Base-by-base conservation (phyloP, 2,797 vertebrate genomes). In the Cygnus olor region DNA sequence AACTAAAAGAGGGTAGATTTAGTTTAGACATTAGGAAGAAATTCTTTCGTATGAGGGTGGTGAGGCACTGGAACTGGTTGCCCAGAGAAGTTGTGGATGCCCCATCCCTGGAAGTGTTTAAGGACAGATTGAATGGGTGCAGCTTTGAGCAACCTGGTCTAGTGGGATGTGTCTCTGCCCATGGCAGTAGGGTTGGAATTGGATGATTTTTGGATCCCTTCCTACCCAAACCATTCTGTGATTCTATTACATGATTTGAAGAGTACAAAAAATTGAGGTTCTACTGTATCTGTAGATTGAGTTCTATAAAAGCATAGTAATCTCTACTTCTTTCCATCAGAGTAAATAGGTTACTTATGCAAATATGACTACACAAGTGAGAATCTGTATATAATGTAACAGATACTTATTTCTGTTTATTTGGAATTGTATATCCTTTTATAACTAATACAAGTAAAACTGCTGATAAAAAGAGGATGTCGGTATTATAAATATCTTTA, bases 401-500 rank as follows among this genome's bases (percentile, higher is more conserved):
- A 63, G 22, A 56, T 38, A 68, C 1, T 45, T 88, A 85, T 82
- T 89, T 47, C 78, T 30, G 1, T 89, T 88, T 94, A 69, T 88
- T 85, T 90, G 53, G 24, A n/a, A 54, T 38, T 65, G 19, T 76
- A 56, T 42, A 45, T 14, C 11, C 20, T 12, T 89, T 25, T 68
- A 19, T 66, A 91, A 74, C 34, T 60, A 73, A 64, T 4, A 38
- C 24, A 42, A 12, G 73, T 87, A 85, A 82, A 92, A 40, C 24
- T 68, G 27, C 69, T 0, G 8, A 90, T 85, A 61, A 85, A 72
- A 87, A 21, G 42, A 77, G 60, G 77, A 88, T 93, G 60, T 80
- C 89, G 53, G 89, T 94, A 86, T 45, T 68, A 71, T 18, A 81
- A 18, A 13, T 89, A 87, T 68, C 49, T 76, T 93, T 80, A 69